A percentile compares a stretch with the other conserved stretches of the same genome.
These are phyloP conservation scores for Willowsia nigromaculata DNA, from an alignment of 2,888 invertebrate genomes.

Conservation along the genomic window DNA sequence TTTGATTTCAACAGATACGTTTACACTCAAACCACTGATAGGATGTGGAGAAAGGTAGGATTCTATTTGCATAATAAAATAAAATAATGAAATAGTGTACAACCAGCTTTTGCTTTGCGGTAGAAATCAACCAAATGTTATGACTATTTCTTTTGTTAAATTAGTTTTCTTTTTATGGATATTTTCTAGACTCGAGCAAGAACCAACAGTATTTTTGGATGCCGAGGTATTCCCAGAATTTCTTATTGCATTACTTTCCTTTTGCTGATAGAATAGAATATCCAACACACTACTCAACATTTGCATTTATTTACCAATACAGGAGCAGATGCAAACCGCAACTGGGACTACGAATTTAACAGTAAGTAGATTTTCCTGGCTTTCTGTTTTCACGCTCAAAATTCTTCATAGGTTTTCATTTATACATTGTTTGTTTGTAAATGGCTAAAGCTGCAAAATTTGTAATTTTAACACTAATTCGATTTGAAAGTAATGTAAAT, in stretches of 20 bases:
- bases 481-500: too few species aligned
- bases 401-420: background rate
- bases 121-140: background rate
- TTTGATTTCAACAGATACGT: conserved; percentile 82
- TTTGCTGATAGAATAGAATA: background rate
- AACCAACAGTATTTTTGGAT: conserved; percentile 68
- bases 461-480: too few species aligned
- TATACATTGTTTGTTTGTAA: too few species aligned
- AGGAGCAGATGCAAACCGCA: conserved; percentile 77
- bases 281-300: background rate
- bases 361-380: conserved; percentile 37
- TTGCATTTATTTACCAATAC: background rate
- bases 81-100: background rate
- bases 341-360: conserved; percentile 74
- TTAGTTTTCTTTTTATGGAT: conserved; percentile 31
- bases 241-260: background rate
- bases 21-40: conserved; percentile 83
- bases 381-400: background rate
- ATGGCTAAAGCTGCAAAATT: too few species aligned
- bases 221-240: conserved; percentile 63
- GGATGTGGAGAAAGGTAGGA: conserved; percentile 76
- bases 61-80: background rate
- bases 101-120: background rate
- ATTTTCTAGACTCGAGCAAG: conserved; percentile 71
- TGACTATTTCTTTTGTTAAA: conserved; percentile 15